Conservation (phyloP, 2,797 vertebrate species). For the Galago senegalensis region DNA sequence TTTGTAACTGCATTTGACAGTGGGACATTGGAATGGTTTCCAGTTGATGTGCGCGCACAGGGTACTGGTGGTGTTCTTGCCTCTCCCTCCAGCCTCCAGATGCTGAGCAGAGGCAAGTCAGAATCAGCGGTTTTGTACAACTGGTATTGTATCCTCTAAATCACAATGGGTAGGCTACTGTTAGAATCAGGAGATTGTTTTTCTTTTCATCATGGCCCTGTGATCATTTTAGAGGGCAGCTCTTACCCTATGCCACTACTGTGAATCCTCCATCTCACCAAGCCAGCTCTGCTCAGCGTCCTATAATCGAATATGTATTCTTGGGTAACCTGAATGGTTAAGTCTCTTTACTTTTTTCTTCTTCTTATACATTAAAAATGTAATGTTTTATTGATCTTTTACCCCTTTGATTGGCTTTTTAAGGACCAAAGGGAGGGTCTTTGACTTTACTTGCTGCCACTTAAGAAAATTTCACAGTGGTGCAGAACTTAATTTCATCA, state of each 20-base stretch:
- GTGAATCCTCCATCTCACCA: background rate
- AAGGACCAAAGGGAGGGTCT: background rate
- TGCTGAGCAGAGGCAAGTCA: background rate
- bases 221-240: background rate
- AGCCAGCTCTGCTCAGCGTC: background rate
- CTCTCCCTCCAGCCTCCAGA: background rate
- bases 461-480: slow-evolving; percentile 66
- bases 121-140: background rate
- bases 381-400: background rate
- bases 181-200: background rate
- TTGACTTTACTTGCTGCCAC: slow-evolving; percentile 15
- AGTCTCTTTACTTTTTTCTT: background rate
- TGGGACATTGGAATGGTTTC: background rate
- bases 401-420: slow-evolving; percentile 4
- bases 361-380: slow-evolving; percentile 14
- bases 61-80: background rate
- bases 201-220: background rate
- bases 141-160: background rate
- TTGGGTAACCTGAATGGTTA: background rate
- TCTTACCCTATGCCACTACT: background rate
- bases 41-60: background rate
- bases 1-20: background rate
- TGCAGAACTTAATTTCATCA: slow-evolving; percentile 75
- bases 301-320: background rate
- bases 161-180: background rate